phyloP scores from a whole-genome alignment of 2,797 vertebrate species.

The Microctenopoma lineatum region DNA sequence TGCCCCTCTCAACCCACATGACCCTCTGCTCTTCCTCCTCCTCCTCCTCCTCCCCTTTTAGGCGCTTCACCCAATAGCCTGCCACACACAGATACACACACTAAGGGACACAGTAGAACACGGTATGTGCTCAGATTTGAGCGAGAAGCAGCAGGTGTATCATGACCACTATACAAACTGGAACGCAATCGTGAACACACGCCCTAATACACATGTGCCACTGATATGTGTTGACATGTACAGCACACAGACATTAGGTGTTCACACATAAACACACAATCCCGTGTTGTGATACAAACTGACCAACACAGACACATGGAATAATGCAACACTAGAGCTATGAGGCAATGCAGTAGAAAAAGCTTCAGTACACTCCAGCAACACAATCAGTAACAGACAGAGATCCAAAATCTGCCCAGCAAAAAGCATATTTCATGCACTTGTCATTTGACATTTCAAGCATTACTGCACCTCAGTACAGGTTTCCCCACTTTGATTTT shows the following conservation, averaged over 20 bases:
- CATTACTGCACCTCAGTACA: too few relatives aligned
- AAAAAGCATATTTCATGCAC: background rate
- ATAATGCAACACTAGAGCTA: constrained; percentile 9
- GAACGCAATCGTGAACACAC: background rate
- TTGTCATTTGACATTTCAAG: background rate
- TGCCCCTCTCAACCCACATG: constrained; percentile 7
- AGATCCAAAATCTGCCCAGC: background rate
- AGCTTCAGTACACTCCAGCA: background rate
- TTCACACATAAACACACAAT: background rate
- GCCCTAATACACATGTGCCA: background rate
- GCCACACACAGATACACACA: constrained; percentile 10
- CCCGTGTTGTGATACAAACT: background rate
- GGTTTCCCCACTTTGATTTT: background rate
- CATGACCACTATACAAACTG: background rate
- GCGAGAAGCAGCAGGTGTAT: background rate
- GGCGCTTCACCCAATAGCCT: constrained; percentile 5
- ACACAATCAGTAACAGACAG: background rate
- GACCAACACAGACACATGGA: constrained; percentile 19
- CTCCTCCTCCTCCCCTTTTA: constrained; percentile 7
- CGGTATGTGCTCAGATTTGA: constrained; percentile 6
- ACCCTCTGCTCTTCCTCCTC: constrained; percentile 46
- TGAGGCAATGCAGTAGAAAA: background rate
- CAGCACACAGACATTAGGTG: too few relatives aligned
- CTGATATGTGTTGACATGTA: too few relatives aligned
- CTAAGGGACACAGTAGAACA: too few relatives aligned